phyloP scores from a whole-genome alignment of 1,140 invertebrate species.

The Drosophila tristis region DNA sequence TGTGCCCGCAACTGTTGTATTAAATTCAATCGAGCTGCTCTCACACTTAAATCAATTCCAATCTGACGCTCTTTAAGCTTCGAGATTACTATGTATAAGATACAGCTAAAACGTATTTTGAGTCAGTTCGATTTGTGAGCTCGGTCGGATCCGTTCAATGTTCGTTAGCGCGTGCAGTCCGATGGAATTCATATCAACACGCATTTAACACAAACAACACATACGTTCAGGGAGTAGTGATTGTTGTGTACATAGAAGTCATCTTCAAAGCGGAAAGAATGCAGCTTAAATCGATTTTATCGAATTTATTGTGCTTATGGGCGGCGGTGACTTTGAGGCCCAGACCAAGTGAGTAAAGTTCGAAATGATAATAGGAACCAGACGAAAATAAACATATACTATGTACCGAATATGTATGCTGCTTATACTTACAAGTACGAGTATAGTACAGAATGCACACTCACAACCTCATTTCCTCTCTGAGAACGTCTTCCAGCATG shows the following conservation, averaged over 20 bases:
- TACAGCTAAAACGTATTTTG: neutral
- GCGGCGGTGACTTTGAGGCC: constrained; percentile 18
- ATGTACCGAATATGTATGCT: constrained; percentile 12
- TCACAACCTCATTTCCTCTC: constrained; percentile 8
- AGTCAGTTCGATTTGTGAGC: constrained; percentile 45
- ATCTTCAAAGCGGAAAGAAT: constrained; percentile 9
- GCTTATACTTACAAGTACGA: neutral
- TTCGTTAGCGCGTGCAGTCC: constrained; percentile 14
- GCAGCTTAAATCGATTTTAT: constrained; percentile 12
- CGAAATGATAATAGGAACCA: constrained; percentile 45
- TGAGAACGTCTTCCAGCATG: constrained; percentile 4
- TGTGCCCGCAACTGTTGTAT: neutral
- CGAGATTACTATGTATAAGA: constrained; percentile 20
- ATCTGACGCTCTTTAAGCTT: constrained; percentile 27
- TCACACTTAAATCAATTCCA: too few relatives aligned
- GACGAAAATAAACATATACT: constrained; percentile 29
- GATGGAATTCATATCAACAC: constrained; percentile 12
- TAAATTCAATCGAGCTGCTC: too few relatives aligned
- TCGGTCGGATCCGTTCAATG: constrained; percentile 29
- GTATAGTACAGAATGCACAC: neutral
- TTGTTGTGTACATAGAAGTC: neutral
- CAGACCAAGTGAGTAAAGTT: constrained; percentile 66
- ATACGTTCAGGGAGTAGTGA: constrained; percentile 2
- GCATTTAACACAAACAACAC: constrained; percentile 3
- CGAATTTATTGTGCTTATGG: constrained; percentile 22